Evolutionary conservation across 1,140 invertebrate genomes (phyloP), one percentile per base, ranked within the genome.

Genomic region (Atopsyche davidsoni): DNA sequence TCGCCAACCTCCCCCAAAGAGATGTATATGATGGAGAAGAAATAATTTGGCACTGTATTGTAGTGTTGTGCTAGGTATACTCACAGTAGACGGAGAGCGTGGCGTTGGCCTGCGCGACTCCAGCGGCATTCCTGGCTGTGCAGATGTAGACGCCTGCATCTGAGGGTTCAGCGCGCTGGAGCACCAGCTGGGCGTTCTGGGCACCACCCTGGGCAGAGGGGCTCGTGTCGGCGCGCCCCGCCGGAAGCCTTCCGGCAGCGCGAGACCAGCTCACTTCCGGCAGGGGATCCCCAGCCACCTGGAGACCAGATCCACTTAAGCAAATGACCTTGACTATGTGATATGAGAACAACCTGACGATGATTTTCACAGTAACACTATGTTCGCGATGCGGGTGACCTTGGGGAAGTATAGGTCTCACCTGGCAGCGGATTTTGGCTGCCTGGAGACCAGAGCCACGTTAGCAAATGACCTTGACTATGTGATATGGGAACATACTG

Each of bases 261-360:
- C 87, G 79, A 42, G 83, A 76, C 91, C 91, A 92, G 24, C 90
- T 76, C 38, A 95, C 86, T 62, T 86, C 87, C 0, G 92, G 89
- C 23, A 80, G 75, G 6, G 91, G 91, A 71, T 92, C 89, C 3
- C 90, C 92, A 31, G 83, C 84, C 0, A 89, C 87, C 22, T 58
- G 21, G 22, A 18, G 24, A 24, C 11, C 46, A 39, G 57, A 41
- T 66, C 68, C 1, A 68, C 69, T 35, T 68, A 49, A 51, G 70
- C 70, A 46, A 57, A 66, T 36, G 69, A 68, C 56, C 70, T 72
- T n/a, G n/a, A n/a, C n/a, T n/a, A n/a, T n/a, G n/a, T n/a, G n/a
- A n/a, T n/a, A n/a, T n/a, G n/a, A n/a, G n/a, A n/a, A n/a, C n/a
- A n/a, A n/a, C n/a, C n/a, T n/a, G n/a, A n/a, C n/a, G n/a, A n/a